Base-by-base conservation (phyloP, 2,888 invertebrate species). In the Bellardia pandia region DNA sequence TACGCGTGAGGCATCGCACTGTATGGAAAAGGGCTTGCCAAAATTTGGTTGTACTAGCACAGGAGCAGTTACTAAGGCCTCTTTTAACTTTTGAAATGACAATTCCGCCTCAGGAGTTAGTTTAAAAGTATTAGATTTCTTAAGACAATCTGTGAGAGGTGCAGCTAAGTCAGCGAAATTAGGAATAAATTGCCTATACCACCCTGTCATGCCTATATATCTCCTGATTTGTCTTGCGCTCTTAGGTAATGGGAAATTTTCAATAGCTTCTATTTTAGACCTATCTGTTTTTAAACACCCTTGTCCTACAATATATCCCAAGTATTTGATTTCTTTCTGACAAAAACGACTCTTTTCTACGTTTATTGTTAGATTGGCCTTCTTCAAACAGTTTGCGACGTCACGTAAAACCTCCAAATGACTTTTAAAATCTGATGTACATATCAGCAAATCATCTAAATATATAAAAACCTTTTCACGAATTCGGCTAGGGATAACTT, bases 391-490 rank as follows among this genome's bases (percentile, higher is more conserved):
- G 7, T 74, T 16, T 1, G 68, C 64, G 2, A 85, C 79, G 9
- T 85, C 78, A 2, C 45, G 42, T 33, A 85, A 74, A 13, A 75
- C n/a, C 4, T 68, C 23, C 5, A 85, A 42, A 66, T 79, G 85
- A 16, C 48, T 74, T 23, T 75, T 42, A 16, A 84, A 84, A 37
- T 72, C 72, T 5, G 71, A 14, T 14, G 60, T 53, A 16, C 71
- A 79, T 45, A 80, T 42, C 13, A 80, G 37, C 11, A 81, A n/a
- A 23, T 81, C 81, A n/a, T 81, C 74, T 11, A 81, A 30, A 48
- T 81, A 81, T 14, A 81, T 75, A 37, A 83, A 83, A 9, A 83
- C 82, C 40, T 76, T 83, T 30, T 76, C 82, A 45, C 74, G 64
- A 23, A 74, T 42, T 42, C 81, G 64, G 48, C 64, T 81, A 42